Percentiles rank a stretch among this genome's conserved stretches.
These are phyloP conservation scores for Ophiothrix spiculata DNA, from an alignment of 35 echinoderm and acorn worm genomes.

Conservation along the genomic window DNA sequence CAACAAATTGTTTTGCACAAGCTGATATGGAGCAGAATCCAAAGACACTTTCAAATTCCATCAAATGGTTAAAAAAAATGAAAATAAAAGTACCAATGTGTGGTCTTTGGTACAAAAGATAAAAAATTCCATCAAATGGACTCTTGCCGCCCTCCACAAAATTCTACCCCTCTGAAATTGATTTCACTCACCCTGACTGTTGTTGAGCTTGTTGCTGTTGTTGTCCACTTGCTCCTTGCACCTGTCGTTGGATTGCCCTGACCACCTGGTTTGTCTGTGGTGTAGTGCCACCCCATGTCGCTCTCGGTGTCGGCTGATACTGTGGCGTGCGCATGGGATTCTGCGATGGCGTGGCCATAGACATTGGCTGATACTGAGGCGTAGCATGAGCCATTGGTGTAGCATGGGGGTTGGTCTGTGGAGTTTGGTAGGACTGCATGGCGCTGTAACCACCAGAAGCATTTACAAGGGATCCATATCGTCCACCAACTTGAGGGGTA, in stretches of 20 bases:
- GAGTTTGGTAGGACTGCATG: slow-evolving; percentile 60
- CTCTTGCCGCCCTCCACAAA: neutral
- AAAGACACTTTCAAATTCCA: neutral
- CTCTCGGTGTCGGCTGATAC: slow-evolving; percentile 77
- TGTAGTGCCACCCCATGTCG: slow-evolving; percentile 58
- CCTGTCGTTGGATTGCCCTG: slow-evolving; percentile 13
- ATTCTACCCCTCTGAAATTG: neutral
- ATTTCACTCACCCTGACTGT: neutral
- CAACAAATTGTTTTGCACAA: neutral
- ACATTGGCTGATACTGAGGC: slow-evolving; percentile 43
- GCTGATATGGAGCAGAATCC: neutral
- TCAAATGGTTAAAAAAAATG: no score
- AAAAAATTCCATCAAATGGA: neutral
- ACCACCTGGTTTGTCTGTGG: slow-evolving; percentile 32
- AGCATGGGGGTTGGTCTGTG: slow-evolving; percentile 53
- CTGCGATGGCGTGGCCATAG: slow-evolving; percentile 26
- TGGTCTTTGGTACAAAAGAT: no score
- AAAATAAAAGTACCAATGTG: no score
- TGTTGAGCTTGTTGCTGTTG: neutral
- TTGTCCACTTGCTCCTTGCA: neutral
- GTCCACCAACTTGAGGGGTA: slow-evolving; percentile 38
- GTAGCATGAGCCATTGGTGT: slow-evolving; percentile 60
- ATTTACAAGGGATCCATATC: neutral
- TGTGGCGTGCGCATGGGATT: slow-evolving; percentile 59
- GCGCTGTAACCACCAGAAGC: slow-evolving; percentile 36